A percentile compares a stretch with the other conserved stretches of the same genome.
phyloP scores from a whole-genome alignment of 2,888 invertebrate species.

The Spicauda simplicius region DNA sequence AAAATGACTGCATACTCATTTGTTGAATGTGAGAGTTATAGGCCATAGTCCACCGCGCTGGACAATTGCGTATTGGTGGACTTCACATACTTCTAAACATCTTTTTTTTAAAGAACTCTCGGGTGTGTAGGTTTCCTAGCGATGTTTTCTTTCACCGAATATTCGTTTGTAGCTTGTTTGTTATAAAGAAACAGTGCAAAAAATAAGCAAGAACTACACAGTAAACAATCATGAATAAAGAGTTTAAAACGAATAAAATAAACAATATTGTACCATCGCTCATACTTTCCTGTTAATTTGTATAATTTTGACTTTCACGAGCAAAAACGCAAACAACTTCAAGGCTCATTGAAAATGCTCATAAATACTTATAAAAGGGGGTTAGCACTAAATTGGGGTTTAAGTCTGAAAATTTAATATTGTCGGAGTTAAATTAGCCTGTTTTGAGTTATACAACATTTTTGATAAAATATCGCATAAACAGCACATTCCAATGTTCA shows the following conservation, averaged over 20 bases:
- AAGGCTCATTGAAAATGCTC: neutral
- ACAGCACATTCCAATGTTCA: slow-evolving; percentile 6
- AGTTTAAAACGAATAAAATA: neutral
- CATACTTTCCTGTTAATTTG: neutral
- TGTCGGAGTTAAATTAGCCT: slow-evolving; percentile 10
- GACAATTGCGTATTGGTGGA: too few relatives aligned
- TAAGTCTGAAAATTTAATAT: neutral
- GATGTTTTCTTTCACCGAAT: too few relatives aligned
- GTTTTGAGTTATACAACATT: slow-evolving; percentile 16
- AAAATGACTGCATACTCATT: too few relatives aligned
- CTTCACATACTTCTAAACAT: too few relatives aligned
- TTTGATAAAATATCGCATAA: slow-evolving; percentile 15
- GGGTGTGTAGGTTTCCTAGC: too few relatives aligned
- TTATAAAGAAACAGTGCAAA: too few relatives aligned
- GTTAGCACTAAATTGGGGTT: neutral
- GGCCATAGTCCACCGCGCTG: too few relatives aligned
- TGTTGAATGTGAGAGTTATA: too few relatives aligned
- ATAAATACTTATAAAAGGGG: neutral
- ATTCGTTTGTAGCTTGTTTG: too few relatives aligned
- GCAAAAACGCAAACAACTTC: neutral
- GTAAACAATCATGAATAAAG: neutral
- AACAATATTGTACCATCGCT: neutral
- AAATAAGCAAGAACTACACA: too few relatives aligned
- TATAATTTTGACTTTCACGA: neutral
- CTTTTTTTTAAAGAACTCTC: too few relatives aligned